A percentile compares a stretch with the other conserved stretches of the same genome.
phyloP scores from a whole-genome alignment of 2,113 vertebrate genomes.

The Procapra przewalskii region DNA sequence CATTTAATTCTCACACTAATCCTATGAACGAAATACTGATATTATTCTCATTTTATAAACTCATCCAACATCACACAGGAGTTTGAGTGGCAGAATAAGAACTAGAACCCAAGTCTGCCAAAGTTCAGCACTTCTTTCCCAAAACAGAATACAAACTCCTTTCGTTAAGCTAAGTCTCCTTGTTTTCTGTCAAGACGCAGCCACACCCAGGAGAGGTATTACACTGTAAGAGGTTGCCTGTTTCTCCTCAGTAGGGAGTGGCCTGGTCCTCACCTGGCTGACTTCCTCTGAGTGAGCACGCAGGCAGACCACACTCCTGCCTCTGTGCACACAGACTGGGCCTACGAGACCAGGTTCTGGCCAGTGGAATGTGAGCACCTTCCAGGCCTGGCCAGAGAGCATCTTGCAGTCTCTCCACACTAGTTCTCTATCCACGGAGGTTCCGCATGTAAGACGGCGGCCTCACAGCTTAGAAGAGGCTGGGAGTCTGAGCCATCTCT shows the following conservation, averaged over 20 bases:
- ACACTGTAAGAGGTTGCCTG: neutral
- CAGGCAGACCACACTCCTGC: neutral
- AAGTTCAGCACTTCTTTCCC: neutral
- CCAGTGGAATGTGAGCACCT: neutral
- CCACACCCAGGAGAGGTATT: neutral
- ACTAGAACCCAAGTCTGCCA: neutral
- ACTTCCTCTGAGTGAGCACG: neutral
- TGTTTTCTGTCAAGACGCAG: neutral
- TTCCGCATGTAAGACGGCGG: rapidly evolving
- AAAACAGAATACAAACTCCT: neutral
- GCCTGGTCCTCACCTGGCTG: neutral
- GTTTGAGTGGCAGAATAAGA: neutral
- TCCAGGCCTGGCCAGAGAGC: neutral
- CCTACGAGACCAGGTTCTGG: neutral
- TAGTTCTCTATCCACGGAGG: neutral
- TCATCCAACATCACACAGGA: neutral
- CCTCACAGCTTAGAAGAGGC: neutral
- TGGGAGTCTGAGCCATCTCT: neutral
- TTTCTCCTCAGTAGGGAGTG: neutral
- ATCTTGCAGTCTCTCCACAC: neutral
- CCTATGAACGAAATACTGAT: neutral
- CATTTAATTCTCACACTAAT: neutral
- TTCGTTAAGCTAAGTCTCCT: neutral
- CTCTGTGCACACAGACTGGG: neutral
- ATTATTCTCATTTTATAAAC: neutral